Evolutionary conservation across 2,113 vertebrate genomes (phyloP), one percentile per base, ranked within the genome.

Genomic region (Catharus fuscescens): DNA sequence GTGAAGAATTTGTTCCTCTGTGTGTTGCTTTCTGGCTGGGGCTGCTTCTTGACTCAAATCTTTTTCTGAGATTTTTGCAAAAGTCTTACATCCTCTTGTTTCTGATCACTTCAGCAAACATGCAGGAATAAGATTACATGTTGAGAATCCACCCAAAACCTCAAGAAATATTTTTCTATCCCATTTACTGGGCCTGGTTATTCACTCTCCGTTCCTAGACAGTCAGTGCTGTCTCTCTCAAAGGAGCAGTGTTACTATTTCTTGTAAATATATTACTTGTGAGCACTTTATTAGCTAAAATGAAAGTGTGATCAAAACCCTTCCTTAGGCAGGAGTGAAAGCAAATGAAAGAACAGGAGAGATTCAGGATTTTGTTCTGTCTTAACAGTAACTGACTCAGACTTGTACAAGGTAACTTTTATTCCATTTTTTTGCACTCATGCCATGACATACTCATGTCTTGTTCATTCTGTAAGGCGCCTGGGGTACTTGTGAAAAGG

Each of bases 401-500:
- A 54, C 60, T 44, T 3, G 6, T 71, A 13, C 14, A 78, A 90
- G 60, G 60, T 67, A 80, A 48, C 44, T 83, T 88, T 91, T 67
- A 80, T 86, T 92, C 70, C 0, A 0, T 0, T 14, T 48, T 90
- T 91, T 23, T 64, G 59, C 59, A 2, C 74, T 92, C 29, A 10
- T 93, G 85, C 72, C 92, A 93, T 83, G 85, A 82, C 56, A 53
- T 78, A 18, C 47, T 92, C 71, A 23, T 19, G 48, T 92, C 92
- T 94, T 83, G 82, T 94, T 83, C 82, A 66, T 47, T 42, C 80
- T 57, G 61, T 72, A 36, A 94, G 86, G 56, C 1, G 4, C 57
- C 85, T 80, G 53, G 72, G 73, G 76, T 93, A 71, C 92, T 92
- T 95, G 69, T 93, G 88, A 88, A 92, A 90, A 74, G 72, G 31